Percentiles rank a stretch among this genome's conserved stretches.
These are phyloP conservation scores for Phyllostomus hastatus DNA, from an alignment of 2,113 vertebrate species.

Conservation along the genomic window DNA sequence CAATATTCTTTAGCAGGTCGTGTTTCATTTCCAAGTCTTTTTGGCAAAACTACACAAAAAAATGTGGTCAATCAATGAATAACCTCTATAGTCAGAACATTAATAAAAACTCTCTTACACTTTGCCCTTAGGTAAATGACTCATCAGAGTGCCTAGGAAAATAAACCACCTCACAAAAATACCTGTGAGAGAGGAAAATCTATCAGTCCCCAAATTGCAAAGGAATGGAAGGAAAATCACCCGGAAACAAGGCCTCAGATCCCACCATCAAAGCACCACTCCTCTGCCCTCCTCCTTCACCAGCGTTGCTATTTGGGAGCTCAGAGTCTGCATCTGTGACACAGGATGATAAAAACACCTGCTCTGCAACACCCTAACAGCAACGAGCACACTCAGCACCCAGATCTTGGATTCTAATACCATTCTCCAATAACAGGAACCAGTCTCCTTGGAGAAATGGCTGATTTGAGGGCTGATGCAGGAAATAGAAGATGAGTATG, in stretches of 20 bases:
- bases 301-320: neutral
- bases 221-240: neutral
- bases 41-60: neutral
- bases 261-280: neutral
- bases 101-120: constrained; percentile 31
- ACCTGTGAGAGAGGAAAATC: neutral
- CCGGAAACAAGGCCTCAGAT: neutral
- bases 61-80: neutral
- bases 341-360: neutral
- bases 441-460: neutral
- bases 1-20: neutral
- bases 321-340: neutral
- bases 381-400: neutral
- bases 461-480: neutral
- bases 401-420: neutral
- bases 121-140: constrained; percentile 44
- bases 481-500: neutral
- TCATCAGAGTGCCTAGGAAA: constrained; percentile 15
- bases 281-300: neutral
- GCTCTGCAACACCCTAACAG: neutral
- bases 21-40: constrained; percentile 9
- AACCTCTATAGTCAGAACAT: constrained; percentile 44
- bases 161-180: constrained; percentile 28
- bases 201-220: neutral
- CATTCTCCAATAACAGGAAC: neutral